Base-by-base conservation (phyloP, 2,888 invertebrate genomes). In the Amphipoea lucens region DNA sequence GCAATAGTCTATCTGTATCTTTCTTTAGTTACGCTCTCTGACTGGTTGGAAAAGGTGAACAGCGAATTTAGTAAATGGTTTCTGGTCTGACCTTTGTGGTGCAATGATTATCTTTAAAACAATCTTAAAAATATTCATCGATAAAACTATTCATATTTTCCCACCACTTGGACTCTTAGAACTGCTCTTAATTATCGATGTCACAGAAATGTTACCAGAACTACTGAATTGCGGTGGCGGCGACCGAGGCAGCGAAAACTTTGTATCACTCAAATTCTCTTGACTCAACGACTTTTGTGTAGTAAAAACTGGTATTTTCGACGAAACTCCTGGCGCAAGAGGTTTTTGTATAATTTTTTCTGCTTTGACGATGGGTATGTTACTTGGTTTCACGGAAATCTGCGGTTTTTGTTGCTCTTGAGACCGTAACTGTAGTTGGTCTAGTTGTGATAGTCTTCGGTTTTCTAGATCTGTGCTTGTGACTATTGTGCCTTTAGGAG, bases 111-210 rank as follows among this genome's bases (percentile, higher is more conserved):
- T 78, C 68, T 79, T 81, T 67, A 84, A 76, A 84, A 79, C 75
- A n/a, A 69, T 75, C n/a, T 69, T n/a, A 69, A 67, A 73, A 60
- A 68, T 45, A 65, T 67, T 77, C 17, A 63, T 85, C 57, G 57
- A 68, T 65, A 63, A 72, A 63, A 57, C 5, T 17, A n/a, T n/a
- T 68, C n/a, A 67, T 65, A 63, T 72, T 85, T 88, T 95, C 36
- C 97, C 97, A 29, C 97, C 97, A 81, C 97, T 97, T 0, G 97
- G 97, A 90, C 96, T 97, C 89, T 93, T 96, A 23, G 98, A 98
- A 89, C 97, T 97, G 89, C 95, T 97, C 85, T 97, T 97, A 70
- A 98, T 97, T 73, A 98, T 98, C 0, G 97, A 97, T n/a, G 97
- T 98, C 0, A 97, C 97, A 6, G 97, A 97, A 78, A 97, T 95